Percentiles rank a stretch among this genome's conserved stretches.
Conservation (phyloP, 2,113 vertebrate species). For the Triplophysa dalaica region DNA sequence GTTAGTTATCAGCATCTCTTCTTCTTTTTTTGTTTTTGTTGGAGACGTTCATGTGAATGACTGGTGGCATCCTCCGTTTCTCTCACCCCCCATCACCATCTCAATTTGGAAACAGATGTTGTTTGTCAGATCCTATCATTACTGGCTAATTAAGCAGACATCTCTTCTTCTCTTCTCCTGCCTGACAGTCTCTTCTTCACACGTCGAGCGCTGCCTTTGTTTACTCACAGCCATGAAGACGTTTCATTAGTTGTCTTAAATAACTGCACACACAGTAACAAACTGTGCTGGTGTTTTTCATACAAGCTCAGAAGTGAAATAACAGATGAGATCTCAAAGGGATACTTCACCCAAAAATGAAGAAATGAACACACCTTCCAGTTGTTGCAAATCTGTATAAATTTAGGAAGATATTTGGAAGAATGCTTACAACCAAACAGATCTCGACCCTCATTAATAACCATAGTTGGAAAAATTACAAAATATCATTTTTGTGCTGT, state of each 20-base stretch:
- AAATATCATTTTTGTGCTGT: no score
- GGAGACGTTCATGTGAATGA: slow-evolving; percentile 74
- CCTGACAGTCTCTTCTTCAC: slow-evolving; percentile 65
- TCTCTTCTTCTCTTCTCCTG: slow-evolving; percentile 72
- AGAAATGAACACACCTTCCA: no score
- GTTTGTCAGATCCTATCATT: slow-evolving; percentile 85
- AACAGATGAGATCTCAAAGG: no score
- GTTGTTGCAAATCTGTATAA: no score
- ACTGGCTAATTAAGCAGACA: slow-evolving; percentile 79
- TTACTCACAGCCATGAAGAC: slow-evolving; percentile 54
- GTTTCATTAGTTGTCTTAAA: slow-evolving; percentile 1
- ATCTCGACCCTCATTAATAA: no score
- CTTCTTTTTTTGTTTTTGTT: slow-evolving; percentile 52
- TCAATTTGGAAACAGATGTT: slow-evolving; percentile 78
- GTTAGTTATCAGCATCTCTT: no score
- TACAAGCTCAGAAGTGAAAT: neutral
- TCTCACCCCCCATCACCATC: slow-evolving; percentile 16
- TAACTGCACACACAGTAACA: slow-evolving; percentile 43
- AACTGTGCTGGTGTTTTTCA: neutral
- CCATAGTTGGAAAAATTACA: no score
- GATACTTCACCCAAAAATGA: no score
- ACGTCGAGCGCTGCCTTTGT: slow-evolving; percentile 60
- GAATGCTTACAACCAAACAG: no score
- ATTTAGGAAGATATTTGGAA: no score
- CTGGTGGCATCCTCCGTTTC: slow-evolving; percentile 57